Percentiles rank a stretch among this genome's conserved stretches.
Evolutionary conservation across 2,113 vertebrate genomes (phyloP).

Genomic region (Hipposideros armiger): DNA sequence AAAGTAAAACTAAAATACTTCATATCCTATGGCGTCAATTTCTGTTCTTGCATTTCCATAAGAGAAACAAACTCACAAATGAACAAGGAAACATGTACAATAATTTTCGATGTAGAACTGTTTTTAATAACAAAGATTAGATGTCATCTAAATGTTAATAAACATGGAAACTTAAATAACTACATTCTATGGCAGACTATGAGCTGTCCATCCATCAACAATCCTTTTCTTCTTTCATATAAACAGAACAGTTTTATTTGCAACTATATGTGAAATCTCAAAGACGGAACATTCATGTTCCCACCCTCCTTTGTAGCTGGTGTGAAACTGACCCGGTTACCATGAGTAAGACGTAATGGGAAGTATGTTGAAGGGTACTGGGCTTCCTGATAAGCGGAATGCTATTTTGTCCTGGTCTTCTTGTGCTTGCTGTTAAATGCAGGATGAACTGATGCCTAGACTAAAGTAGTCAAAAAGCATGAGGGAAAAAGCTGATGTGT

Average conservation of each 20-base stretch:
- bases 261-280: not conserved
- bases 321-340: not conserved
- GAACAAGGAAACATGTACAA: not conserved
- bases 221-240: not conserved
- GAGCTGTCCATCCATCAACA: not conserved
- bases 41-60: not conserved
- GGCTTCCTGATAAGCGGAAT: not conserved
- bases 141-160: not conserved
- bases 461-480: not conserved
- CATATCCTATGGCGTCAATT: not conserved
- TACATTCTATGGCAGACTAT: not conserved
- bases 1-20: not conserved
- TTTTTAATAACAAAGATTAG: slow-evolving; percentile 1
- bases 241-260: not conserved
- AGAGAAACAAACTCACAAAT: not conserved
- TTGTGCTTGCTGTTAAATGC: not conserved
- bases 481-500: not conserved
- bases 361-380: not conserved
- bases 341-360: not conserved
- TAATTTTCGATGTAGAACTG: not conserved
- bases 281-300: not conserved
- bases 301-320: not conserved
- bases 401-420: not conserved
- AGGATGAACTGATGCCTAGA: not conserved
- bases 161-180: not conserved